Percentiles rank a stretch among this genome's conserved stretches.
Evolutionary conservation across 53 echinoderm and acorn worm species (phyloP).

Genomic region (Astropecten irregularis): DNA sequence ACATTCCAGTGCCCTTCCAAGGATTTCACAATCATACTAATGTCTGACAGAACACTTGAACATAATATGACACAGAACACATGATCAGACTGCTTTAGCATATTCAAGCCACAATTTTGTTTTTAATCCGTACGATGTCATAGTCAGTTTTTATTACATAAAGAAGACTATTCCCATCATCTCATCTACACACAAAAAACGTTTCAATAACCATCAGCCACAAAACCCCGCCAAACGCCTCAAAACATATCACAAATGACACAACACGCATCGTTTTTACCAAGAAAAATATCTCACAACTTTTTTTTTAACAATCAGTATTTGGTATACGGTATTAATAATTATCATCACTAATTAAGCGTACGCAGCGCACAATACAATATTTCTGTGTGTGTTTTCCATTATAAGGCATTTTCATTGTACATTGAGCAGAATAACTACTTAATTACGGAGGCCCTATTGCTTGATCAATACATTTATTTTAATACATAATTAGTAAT

Average conservation of each 20-base stretch:
- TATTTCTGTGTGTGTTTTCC: neutral
- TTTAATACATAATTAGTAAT: neutral
- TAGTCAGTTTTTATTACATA: slow-evolving; percentile 30
- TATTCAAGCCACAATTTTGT: slow-evolving; percentile 36
- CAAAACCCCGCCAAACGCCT: no score
- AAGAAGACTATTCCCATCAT: slow-evolving; percentile 8
- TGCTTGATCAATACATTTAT: slow-evolving; percentile 1
- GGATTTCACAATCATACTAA: neutral
- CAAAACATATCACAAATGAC: neutral
- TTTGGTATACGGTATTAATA: neutral
- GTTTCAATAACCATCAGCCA: neutral
- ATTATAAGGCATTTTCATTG: neutral
- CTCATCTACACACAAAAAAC: slow-evolving; percentile 5
- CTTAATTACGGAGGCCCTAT: neutral
- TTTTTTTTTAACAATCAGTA: neutral
- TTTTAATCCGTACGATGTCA: slow-evolving; percentile 28
- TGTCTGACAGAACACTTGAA: neutral
- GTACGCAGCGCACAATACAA: neutral
- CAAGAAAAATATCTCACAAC: neutral
- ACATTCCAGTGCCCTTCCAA: neutral
- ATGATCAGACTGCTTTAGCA: neutral
- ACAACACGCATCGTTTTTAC: neutral
- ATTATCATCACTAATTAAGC: neutral
- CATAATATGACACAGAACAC: no score
- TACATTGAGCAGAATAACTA: neutral